Evolutionary conservation across 2,113 vertebrate genomes (phyloP), one percentile per base, ranked within the genome.

Genomic region (Nothoprocta pentlandii): DNA sequence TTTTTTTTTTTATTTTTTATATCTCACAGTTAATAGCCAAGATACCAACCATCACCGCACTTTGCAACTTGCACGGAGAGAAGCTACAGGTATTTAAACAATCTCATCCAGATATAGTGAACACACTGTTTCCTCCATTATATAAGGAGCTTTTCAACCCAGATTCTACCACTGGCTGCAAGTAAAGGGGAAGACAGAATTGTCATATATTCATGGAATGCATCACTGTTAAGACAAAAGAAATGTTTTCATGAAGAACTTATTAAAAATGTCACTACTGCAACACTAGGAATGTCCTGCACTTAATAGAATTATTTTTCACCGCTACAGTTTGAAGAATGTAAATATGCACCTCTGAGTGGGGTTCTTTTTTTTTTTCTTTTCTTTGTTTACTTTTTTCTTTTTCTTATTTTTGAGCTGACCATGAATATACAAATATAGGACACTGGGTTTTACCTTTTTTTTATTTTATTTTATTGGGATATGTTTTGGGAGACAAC

Each of bases 271-370:
- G 97, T 98, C 98, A 98, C 98, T 97, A 98, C 98, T 98, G 97
- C 98, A 99, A 98, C 98, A 98, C 98, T 98, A 99, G 99, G 99
- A 99, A 99, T 99, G 99, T 99, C 98, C 98, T 99, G 99, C 99
- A 99, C 99, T 99, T 99, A 98, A 98, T 97, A 97, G 98, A 98
- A 98, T 98, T 98, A 98, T 98, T 98, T 98, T 99, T 99, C 99
- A 99, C 99, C 99, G 99, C 98, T 99, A 99, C 99, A 99, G 99
- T 99, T 99, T 99, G 98, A 99, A 99, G 99, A 99, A 99, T 99
- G 99, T 99, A 99, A 98, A 99, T 99, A 99, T 96, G 97, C 97
- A 97, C 98, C 98, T 98, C 96, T 97, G 97, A 98, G 97, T 97
- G 98, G 98, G 98, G 98, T 98, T 98, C 98, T 98, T 97, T 98